Evolutionary conservation across 2,113 vertebrate species (phyloP).

Genomic region (Ellobius talpinus): DNA sequence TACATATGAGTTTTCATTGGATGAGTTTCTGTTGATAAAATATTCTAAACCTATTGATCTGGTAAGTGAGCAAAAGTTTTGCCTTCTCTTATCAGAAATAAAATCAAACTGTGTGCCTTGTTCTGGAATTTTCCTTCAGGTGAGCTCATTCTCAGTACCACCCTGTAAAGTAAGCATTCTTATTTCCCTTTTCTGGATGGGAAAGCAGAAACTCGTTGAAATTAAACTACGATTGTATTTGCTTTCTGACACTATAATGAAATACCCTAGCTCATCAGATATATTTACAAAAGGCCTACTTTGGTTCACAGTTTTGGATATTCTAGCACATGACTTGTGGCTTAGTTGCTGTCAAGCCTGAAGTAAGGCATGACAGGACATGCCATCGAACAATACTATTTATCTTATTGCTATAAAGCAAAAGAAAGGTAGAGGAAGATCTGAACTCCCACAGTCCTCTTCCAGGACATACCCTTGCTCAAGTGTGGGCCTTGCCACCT

Average conservation of each 20-base stretch:
- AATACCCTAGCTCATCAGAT: not conserved
- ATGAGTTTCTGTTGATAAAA: not conserved
- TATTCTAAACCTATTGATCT: not conserved
- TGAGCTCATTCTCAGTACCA: not conserved
- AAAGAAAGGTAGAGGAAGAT: not conserved
- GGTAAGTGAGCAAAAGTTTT: not conserved
- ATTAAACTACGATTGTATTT: not conserved
- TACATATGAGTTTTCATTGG: not conserved
- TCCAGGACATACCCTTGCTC: no score
- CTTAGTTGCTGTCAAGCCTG: rapidly evolving
- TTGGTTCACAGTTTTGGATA: not conserved
- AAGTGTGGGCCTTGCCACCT: not conserved
- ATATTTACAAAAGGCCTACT: not conserved
- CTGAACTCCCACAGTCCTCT: not conserved
- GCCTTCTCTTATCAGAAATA: not conserved
- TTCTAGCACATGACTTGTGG: not conserved
- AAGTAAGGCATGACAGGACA: not conserved
- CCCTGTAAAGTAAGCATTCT: not conserved
- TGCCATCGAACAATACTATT: not conserved
- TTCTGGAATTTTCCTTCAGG: not conserved
- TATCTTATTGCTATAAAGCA: not conserved
- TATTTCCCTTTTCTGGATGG: not conserved
- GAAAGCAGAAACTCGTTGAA: not conserved
- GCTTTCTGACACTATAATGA: not conserved
- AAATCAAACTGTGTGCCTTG: not conserved